Conservation (phyloP, 2,888 invertebrate genomes). For the Gisinianus flammeolus region DNA sequence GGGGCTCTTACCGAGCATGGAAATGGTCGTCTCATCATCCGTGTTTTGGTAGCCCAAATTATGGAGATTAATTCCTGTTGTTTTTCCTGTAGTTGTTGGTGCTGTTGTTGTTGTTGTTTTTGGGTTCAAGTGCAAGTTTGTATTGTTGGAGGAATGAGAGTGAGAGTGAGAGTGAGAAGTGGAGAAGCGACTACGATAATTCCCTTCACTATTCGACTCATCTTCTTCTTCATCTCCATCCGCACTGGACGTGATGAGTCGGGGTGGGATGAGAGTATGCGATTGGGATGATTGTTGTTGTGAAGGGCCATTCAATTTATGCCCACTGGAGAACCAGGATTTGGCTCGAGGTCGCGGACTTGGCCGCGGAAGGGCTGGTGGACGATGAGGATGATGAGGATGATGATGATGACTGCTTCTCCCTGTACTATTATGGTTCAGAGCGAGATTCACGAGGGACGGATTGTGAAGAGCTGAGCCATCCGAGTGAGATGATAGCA, state of each 20-base stretch:
- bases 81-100: too few species aligned
- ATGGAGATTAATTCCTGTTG: too few species aligned
- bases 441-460: neutral
- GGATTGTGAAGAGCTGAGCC: neutral
- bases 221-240: constrained; percentile 29
- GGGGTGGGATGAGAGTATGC: constrained; percentile 17
- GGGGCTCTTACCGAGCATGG: neutral
- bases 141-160: neutral
- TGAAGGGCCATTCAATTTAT: neutral
- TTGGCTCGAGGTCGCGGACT: constrained; percentile 28
- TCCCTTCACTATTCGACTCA: neutral
- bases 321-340: constrained; percentile 26
- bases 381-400: neutral
- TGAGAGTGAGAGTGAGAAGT: too few species aligned
- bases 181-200: neutral
- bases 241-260: constrained; percentile 32
- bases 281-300: neutral
- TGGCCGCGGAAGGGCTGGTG: neutral
- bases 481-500: neutral
- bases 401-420: too few species aligned
- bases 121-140: neutral
- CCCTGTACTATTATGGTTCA: neutral
- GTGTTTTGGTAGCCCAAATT: constrained; percentile 10
- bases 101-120: too few species aligned
- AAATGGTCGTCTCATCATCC: neutral